Evolutionary conservation across 2,888 invertebrate genomes (phyloP), one percentile per base, ranked within the genome.

Genomic region (Cantharis flavilabris): DNA sequence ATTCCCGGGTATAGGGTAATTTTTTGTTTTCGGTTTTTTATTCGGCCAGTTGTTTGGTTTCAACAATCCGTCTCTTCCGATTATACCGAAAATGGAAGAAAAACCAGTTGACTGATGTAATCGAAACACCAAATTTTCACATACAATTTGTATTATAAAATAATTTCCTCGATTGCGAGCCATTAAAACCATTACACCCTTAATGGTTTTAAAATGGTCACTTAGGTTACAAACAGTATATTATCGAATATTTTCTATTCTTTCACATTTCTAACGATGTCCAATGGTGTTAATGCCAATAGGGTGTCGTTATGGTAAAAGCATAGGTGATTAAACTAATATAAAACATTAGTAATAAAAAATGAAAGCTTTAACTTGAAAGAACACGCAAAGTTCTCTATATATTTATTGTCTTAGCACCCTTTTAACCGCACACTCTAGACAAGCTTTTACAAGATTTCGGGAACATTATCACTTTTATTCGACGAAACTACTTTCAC

Each of bases 391-490:
- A 78, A 64, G 49, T 33, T 67, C 67, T 1, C 69, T 73, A 73
- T 74, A 76, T 76, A 80, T 72, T 77, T 77, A 80, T 81, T 80
- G 81, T 80, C 80, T 80, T 80, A 79, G 80, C 77, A 79, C 79
- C 76, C 78, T 79, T 81, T 81, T 78, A 81, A 80, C 79, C 80
- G 76, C 75, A 49, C n/a, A 67, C 72, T 26, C 26, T 74, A 74
- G 76, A 76, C 81, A 81, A 81, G 79, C 78, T 80, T 81, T 80
- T 67, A 82, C 81, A 80, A 78, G 81, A 81, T 82, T 82, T 80
- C 78, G 71, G 80, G 75, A 82, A 80, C 81, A 84, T 84, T 84
- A 84, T 79, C 84, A 83, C 83, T 83, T 84, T 82, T 83, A 84
- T 84, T 82, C 81, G 81, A 82, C 79, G 76, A 80, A 81, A 74